phyloP scores from a whole-genome alignment of 2,888 invertebrate genomes.

The Epinotia bilunana region DNA sequence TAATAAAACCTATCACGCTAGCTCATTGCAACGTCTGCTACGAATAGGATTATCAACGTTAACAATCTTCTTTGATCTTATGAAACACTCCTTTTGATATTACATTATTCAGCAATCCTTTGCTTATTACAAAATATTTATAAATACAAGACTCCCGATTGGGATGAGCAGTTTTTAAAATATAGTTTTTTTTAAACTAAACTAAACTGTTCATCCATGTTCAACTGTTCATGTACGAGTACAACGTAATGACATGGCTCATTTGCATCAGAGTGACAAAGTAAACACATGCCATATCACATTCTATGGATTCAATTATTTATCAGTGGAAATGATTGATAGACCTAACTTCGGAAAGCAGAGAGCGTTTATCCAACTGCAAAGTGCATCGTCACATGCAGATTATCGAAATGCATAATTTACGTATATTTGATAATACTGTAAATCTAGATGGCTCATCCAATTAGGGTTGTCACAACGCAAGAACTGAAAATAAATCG shows the following conservation, averaged over 20 bases:
- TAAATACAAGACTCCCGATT: background rate
- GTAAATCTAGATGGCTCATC: slow-evolving; percentile 13
- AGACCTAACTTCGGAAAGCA: background rate
- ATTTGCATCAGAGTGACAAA: too few species aligned
- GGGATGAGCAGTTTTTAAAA: too few species aligned
- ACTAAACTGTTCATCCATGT: too few species aligned
- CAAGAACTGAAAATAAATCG: slow-evolving; percentile 20
- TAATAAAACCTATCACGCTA: slow-evolving; percentile 29
- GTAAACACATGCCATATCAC: too few species aligned
- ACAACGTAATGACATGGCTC: too few species aligned
- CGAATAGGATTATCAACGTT: background rate
- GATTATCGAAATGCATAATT: slow-evolving; percentile 13
- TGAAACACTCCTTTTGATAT: background rate
- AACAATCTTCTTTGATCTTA: background rate
- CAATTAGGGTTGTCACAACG: slow-evolving; percentile 32
- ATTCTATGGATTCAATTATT: too few species aligned
- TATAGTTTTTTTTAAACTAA: too few species aligned
- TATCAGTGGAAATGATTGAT: background rate
- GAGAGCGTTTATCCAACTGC: background rate
- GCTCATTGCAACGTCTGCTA: background rate
- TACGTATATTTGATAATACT: slow-evolving; percentile 9
- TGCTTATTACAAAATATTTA: background rate
- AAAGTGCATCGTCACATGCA: background rate
- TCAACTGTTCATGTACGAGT: too few species aligned
- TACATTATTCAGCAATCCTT: background rate